Evolutionary conservation across 2,888 invertebrate genomes (phyloP).

Genomic region (Anagyrus pseudococci): DNA sequence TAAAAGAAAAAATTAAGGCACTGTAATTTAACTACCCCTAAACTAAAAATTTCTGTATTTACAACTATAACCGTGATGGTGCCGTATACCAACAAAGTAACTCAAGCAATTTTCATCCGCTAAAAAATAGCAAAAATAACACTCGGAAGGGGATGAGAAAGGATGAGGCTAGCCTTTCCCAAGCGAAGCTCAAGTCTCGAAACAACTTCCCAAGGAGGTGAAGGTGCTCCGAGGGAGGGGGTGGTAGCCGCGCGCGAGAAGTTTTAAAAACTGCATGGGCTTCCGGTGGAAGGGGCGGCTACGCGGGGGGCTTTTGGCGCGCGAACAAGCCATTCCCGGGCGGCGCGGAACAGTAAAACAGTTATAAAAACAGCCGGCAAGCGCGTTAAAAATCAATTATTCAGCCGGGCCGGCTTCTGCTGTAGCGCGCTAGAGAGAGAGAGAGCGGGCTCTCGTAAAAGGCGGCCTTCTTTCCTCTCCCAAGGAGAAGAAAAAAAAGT

Average conservation of each 20-base stretch:
- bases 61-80: too few species aligned
- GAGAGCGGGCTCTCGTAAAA: constrained; percentile 14
- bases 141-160: too few species aligned
- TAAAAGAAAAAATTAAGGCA: too few species aligned
- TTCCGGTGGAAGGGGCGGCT: too few species aligned
- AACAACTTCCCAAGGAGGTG: not conserved
- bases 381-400: constrained; percentile 8
- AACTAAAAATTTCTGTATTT: too few species aligned
- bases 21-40: too few species aligned
- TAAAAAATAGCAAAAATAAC: too few species aligned
- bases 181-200: not conserved
- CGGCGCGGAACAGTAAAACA: constrained; percentile 13
- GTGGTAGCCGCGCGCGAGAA: not conserved
- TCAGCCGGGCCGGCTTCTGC: not conserved
- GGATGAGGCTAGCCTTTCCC: too few species aligned
- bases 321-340: not conserved
- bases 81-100: too few species aligned
- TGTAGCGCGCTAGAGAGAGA: constrained; percentile 48
- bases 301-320: too few species aligned
- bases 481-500: constrained; percentile 12
- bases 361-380: constrained; percentile 17
- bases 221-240: not conserved
- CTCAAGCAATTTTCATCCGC: too few species aligned
- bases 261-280: constrained; percentile 2
- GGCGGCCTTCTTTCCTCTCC: too few species aligned